A percentile compares a stretch with the other conserved stretches of the same genome.
Evolutionary conservation across 2,888 invertebrate genomes (phyloP).

Genomic region (Argyra leucocephala): DNA sequence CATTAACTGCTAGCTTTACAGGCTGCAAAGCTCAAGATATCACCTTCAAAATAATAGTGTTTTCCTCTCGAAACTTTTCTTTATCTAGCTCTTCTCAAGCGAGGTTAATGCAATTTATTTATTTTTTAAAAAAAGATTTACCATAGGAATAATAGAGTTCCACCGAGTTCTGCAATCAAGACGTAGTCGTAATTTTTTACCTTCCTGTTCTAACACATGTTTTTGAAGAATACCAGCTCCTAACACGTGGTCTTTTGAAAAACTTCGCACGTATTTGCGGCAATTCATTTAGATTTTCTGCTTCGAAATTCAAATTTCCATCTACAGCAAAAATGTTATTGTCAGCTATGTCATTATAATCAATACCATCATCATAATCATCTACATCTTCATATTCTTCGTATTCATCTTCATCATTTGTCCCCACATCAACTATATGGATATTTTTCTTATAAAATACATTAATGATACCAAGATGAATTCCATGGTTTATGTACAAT

Average conservation of each 20-base stretch:
- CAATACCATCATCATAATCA: not conserved
- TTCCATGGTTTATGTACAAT: conserved; percentile 10
- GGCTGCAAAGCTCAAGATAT: conserved; percentile 15
- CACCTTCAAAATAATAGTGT: not conserved
- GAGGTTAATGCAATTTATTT: not conserved
- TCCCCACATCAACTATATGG: not conserved
- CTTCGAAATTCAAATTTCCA: conserved; percentile 14
- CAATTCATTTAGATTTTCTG: not conserved
- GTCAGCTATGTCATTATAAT: not conserved
- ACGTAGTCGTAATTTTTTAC: conserved; percentile 17
- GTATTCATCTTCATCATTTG: conserved; percentile 15
- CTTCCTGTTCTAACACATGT: conserved; percentile 15
- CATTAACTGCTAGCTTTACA: conserved; percentile 16
- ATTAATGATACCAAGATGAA: conserved; percentile 12
- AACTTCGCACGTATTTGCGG: conserved; percentile 17
- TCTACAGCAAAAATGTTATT: not conserved
- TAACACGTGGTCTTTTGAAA: conserved; percentile 19
- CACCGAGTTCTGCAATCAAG: conserved; percentile 22
- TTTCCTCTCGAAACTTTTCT: not conserved
- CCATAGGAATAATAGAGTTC: conserved; percentile 19
- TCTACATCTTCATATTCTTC: conserved; percentile 1
- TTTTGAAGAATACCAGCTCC: conserved; percentile 18
- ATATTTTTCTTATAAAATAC: conserved; percentile 12
- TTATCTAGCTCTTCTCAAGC: too few species aligned
- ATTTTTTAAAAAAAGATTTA: conserved; percentile 11